Evolutionary conservation across 2,888 invertebrate genomes (phyloP).

Genomic region (Oegoconia quadripuncta): DNA sequence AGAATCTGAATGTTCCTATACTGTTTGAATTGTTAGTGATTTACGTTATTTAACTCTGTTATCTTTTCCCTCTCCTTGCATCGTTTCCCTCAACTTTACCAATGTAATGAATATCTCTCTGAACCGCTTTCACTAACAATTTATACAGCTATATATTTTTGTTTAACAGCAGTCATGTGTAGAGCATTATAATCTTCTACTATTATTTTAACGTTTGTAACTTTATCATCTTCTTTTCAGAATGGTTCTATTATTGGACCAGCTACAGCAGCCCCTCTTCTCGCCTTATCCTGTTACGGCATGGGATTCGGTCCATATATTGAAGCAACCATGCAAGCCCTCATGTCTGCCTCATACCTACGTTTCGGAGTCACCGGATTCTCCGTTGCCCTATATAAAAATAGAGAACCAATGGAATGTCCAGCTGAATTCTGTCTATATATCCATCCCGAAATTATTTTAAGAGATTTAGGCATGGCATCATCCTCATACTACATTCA

Average conservation of each 20-base stretch:
- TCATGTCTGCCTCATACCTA: constrained; percentile 81
- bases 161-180: too few relatives aligned
- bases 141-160: too few relatives aligned
- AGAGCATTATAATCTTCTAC: too few relatives aligned
- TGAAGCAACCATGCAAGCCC: constrained; percentile 69
- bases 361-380: constrained; percentile 84
- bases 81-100: too few relatives aligned
- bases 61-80: too few relatives aligned
- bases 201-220: too few relatives aligned
- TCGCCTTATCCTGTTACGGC: constrained; percentile 80
- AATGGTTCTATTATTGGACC: constrained; percentile 81
- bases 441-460: constrained; percentile 78
- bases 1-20: too few relatives aligned
- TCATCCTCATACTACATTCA: constrained; percentile 72
- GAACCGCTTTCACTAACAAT: too few relatives aligned
- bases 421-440: constrained; percentile 75
- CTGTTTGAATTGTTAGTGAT: too few relatives aligned
- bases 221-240: constrained; percentile 52
- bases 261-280: constrained; percentile 73
- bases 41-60: too few relatives aligned
- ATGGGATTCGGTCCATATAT: constrained; percentile 80
- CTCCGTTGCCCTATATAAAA: constrained; percentile 77
- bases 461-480: constrained; percentile 82
- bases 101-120: too few relatives aligned
- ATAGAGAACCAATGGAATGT: constrained; percentile 81